Evolutionary conservation across 2,888 invertebrate species (phyloP), one percentile per base, ranked within the genome.

Genomic region (Eupithecia pulchellata): DNA sequence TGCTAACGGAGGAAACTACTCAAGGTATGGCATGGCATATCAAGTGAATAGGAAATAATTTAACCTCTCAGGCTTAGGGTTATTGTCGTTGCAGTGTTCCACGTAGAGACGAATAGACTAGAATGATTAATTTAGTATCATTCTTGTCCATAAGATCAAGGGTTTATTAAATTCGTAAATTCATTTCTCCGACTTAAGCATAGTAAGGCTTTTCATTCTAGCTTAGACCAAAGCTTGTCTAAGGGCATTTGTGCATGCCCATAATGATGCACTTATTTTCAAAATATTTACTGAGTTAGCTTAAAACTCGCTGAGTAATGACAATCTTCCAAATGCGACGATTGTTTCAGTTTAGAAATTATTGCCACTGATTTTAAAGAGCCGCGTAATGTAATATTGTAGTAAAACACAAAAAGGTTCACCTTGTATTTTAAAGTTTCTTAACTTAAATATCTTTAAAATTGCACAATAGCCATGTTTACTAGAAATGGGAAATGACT

Each of bases 1-100:
- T 98, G 64, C 93, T 98, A 65, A 97, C 97, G 0, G 97, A 97
- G 90, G 97, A 97, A 86, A 96, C 97, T 0, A 95, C 97, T 1
- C 96, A 96, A 30, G 58, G 58, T 60, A 30, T n/a, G 30, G 6
- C 29, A 55, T 20, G 0, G 14, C 6, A 27, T 2, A 25, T 4
- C 13, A 17, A 42, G 13, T 55, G 4, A 25, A 57, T 29, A 29
- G 1, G 9, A 57, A 29, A 57, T 47, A 42, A 42, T 8, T 9
- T 2, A 20, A n/a, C 9, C 17, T n/a, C 17, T n/a, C 42, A 39
- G 14, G 14, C 36, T 36, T 4, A 14, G 14, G 14, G n/a, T 39
- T 5, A 6, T 39, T n/a, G n/a, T 3, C 39, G 2, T n/a, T 6
- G 39, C 17, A 36, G 34, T 13, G 11, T 13, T 36, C 13, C 13